phyloP scores from a whole-genome alignment of 2,797 vertebrate genomes.

The Phaenicophaeus curvirostris region DNA sequence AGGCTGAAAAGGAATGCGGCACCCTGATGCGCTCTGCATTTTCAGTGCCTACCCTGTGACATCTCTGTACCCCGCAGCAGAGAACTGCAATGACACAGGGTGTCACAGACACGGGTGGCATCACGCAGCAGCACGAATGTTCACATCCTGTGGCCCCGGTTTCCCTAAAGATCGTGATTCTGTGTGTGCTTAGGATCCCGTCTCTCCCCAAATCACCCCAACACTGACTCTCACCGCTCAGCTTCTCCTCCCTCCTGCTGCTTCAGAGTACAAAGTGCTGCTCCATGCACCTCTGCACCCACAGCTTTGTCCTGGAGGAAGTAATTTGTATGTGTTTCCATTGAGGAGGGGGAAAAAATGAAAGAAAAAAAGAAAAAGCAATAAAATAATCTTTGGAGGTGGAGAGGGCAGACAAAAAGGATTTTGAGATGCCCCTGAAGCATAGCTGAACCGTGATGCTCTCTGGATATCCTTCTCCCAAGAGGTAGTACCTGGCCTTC shows the following conservation, averaged over 20 bases:
- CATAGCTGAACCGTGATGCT: background rate
- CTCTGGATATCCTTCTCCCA: background rate
- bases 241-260: background rate
- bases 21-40: fast-evolving
- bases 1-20: fast-evolving
- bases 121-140: fast-evolving
- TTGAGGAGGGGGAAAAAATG: fast-evolving
- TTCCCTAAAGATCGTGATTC: background rate
- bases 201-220: fast-evolving
- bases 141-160: fast-evolving
- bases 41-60: background rate
- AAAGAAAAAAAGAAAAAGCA: background rate
- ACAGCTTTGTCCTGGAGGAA: background rate
- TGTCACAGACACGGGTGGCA: background rate
- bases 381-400: fast-evolving
- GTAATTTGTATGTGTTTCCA: background rate
- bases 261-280: background rate
- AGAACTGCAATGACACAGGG: fast-evolving
- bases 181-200: background rate
- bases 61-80: background rate
- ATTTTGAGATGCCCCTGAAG: background rate
- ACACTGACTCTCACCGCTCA: background rate
- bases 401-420: background rate
- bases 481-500: background rate
- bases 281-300: background rate